Percentiles rank a stretch among this genome's conserved stretches.
Evolutionary conservation across 2,888 invertebrate genomes (phyloP).

Genomic region (Eumerus sabulonum): DNA sequence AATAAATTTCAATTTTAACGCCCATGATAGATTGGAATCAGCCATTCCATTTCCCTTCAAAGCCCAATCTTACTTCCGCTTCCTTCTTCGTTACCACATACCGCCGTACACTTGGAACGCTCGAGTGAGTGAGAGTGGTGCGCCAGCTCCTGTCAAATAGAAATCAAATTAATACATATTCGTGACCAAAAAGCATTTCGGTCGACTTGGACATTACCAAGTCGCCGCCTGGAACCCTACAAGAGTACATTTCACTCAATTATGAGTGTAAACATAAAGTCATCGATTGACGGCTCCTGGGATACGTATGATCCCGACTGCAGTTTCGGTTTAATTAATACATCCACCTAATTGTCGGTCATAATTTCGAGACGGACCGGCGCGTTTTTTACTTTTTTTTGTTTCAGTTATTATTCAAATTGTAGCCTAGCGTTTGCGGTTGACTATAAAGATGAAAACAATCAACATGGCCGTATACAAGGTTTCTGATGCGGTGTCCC

Average conservation of each 20-base stretch:
- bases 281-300: too few relatives aligned
- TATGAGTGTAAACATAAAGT: too few relatives aligned
- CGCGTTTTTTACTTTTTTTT: neutral
- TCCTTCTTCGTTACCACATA: constrained; percentile 39
- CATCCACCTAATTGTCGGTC: constrained; percentile 43
- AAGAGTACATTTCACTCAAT: too few relatives aligned
- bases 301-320: constrained; percentile 5
- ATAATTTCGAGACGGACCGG: constrained; percentile 19
- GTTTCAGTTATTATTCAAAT: constrained; percentile 35
- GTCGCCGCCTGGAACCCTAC: constrained; percentile 1
- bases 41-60: constrained; percentile 55
- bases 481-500: too few relatives aligned
- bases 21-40: constrained; percentile 59
- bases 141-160: constrained; percentile 52
- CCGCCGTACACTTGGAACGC: neutral
- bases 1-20: constrained; percentile 68
- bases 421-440: constrained; percentile 27
- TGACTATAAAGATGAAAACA: constrained; percentile 40
- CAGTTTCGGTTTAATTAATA: constrained; percentile 46
- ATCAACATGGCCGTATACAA: constrained; percentile 26
- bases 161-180: constrained; percentile 64
- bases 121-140: neutral
- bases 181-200: constrained; percentile 64
- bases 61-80: constrained; percentile 59
- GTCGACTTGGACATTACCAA: neutral